These are phyloP conservation scores for Cossypha caffra DNA, from an alignment of 2,797 vertebrate species.

Conservation along the genomic window DNA sequence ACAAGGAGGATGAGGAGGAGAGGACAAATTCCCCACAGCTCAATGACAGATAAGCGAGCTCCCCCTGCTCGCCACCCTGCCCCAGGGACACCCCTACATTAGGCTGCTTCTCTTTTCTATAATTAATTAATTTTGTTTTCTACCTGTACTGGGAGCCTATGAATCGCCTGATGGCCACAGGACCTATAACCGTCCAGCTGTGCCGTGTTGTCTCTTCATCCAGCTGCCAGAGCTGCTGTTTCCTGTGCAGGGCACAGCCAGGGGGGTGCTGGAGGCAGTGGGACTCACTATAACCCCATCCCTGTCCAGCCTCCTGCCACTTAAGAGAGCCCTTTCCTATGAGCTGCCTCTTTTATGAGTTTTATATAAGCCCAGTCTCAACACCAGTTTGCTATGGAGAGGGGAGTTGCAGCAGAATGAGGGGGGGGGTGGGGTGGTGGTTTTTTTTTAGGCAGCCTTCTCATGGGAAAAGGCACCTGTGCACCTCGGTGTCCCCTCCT, in stretches of 20 bases:
- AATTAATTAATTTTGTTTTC: conserved; percentile 58
- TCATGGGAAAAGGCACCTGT: neutral
- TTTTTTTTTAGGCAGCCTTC: neutral
- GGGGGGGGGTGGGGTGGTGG: no score
- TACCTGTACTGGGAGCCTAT: conserved; percentile 71
- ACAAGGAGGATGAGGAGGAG: conserved; percentile 92
- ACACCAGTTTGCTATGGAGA: neutral
- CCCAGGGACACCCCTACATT: conserved; percentile 15
- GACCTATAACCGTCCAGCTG: conserved; percentile 73
- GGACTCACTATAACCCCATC: neutral
- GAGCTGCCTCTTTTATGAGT: neutral
- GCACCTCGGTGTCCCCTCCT: neutral
- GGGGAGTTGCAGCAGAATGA: neutral
- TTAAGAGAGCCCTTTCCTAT: neutral
- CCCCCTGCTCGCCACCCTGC: neutral
- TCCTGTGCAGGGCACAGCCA: neutral
- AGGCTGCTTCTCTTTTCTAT: conserved; percentile 66
- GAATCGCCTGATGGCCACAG: conserved; percentile 67
- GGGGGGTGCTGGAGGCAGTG: neutral
- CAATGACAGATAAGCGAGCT: conserved; percentile 86
- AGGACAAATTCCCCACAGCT: conserved; percentile 85
- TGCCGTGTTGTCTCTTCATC: conserved; percentile 63
- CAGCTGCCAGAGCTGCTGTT: conserved; percentile 37
- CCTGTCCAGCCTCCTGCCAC: neutral
- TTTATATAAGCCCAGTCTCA: neutral